phyloP scores from a whole-genome alignment of 2,797 vertebrate species.

The Lepilemur ruficaudatus region DNA sequence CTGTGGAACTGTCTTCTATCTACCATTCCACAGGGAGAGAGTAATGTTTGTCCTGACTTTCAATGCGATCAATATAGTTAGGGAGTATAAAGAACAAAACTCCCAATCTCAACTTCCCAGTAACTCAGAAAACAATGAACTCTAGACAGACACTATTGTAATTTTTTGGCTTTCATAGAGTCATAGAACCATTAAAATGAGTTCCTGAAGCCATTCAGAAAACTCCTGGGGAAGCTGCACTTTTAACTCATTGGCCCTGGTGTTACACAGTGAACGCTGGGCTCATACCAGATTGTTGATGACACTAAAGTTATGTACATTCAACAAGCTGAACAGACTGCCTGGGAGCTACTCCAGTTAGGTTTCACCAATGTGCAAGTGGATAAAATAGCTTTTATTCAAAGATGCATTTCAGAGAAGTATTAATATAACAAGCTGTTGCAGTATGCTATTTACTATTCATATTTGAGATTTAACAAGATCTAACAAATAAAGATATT shows the following conservation, averaged over 20 bases:
- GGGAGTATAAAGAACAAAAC: slow-evolving; percentile 9
- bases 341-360: not conserved
- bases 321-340: not conserved
- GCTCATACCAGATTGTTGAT: not conserved
- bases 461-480: not conserved
- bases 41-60: not conserved
- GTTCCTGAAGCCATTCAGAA: not conserved
- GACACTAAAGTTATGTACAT: not conserved
- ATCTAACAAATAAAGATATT: not conserved
- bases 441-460: not conserved
- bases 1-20: not conserved
- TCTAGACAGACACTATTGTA: not conserved
- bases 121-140: slow-evolving; percentile 1
- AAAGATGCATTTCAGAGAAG: not conserved
- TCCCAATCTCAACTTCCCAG: slow-evolving; percentile 14
- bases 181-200: slow-evolving; percentile 1
- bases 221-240: not conserved
- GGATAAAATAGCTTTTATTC: not conserved
- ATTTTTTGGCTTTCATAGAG: not conserved
- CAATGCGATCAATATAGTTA: not conserved
- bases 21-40: not conserved
- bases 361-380: not conserved
- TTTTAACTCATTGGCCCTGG: not conserved
- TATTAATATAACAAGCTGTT: not conserved
- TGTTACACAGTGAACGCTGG: not conserved